Percentiles rank a stretch among this genome's conserved stretches.
Evolutionary conservation across 2,888 invertebrate genomes (phyloP).

Genomic region (Theretra japonica): DNA sequence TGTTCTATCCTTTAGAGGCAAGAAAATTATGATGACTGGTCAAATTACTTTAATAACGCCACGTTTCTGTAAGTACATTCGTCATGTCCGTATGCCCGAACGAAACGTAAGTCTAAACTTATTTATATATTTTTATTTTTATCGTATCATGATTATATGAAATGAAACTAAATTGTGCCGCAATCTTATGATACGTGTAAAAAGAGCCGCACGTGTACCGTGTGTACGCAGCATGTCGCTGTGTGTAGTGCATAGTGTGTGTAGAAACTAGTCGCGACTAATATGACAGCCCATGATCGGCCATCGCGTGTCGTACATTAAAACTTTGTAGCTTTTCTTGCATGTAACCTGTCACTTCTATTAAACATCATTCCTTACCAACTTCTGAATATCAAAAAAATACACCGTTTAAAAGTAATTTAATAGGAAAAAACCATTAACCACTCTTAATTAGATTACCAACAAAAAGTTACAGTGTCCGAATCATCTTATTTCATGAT

Average conservation of each 20-base stretch:
- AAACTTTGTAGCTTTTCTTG: conserved; percentile 41
- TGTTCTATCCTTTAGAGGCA: conserved; percentile 11
- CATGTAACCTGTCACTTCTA: conserved; percentile 1
- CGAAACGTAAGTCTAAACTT: conserved; percentile 5
- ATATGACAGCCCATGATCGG: conserved; percentile 43
- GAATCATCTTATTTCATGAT: not conserved
- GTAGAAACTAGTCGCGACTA: conserved; percentile 54
- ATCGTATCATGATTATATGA: not conserved
- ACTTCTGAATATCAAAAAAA: not conserved
- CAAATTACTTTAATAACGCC: conserved; percentile 27
- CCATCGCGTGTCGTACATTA: conserved; percentile 36
- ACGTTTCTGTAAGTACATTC: conserved; percentile 8
- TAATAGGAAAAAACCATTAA: not conserved
- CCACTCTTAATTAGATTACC: not conserved
- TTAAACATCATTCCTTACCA: not conserved
- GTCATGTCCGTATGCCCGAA: conserved; percentile 33
- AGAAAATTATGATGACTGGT: conserved; percentile 28
- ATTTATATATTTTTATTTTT: conserved; percentile 18
- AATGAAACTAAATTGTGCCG: conserved; percentile 5
- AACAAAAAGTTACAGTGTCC: not conserved
- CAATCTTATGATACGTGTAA: conserved; percentile 14
- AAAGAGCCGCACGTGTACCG: conserved; percentile 30
- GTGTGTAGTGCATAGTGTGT: conserved; percentile 51
- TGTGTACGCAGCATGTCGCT: conserved; percentile 44
- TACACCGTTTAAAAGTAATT: not conserved